Base-by-base conservation (phyloP, 2,113 vertebrate genomes). In the Azemiops feae region DNA sequence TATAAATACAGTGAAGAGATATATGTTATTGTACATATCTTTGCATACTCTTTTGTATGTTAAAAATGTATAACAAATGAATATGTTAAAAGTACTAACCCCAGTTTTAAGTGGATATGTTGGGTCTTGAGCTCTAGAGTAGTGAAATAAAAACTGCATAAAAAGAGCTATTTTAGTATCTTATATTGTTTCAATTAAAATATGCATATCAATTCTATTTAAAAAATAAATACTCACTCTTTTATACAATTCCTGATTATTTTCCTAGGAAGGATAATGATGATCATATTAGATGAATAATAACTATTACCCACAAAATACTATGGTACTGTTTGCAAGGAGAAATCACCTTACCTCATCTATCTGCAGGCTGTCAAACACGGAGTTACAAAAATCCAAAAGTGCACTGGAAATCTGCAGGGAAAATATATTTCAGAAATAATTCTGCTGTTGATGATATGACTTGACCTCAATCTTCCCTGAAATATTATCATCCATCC, bases 361-460 rank as follows among this genome's bases (percentile, higher is more conserved):
- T 95, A 94, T 94, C 81, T 94, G 91, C 96, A 96, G 92, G 93
- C 94, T 95, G 92, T 96, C 92, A 93, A 97, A 97, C 95, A 98
- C 96, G 55, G 96, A 96, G 47, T 97, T 97, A 93, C 97, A 97
- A 52, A 97, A 96, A 92, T 97, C 96, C 96, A 97, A 92, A 94
- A 97, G 69, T 89, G 95, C 96, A 93, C 60, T 97, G 91, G 94
- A 94, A 86, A 96, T 94, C 97, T 97, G 93, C 87, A 97, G 96
- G 93, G 91, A 11, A 93, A 94, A 53, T 11, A 1, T 34, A 34
- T 27, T 91, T 93, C 30, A 92, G 85, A 94, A 57, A 58, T 39
- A 22, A 0, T 2, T 34, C 45, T 81, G 60, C 3, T 52, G 8
- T 12, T 53, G 60, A 18, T 53, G 45, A 2, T 27, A 2, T 20